Conservation (phyloP, 2,113 vertebrate genomes). For the Perognathus longimembris region DNA sequence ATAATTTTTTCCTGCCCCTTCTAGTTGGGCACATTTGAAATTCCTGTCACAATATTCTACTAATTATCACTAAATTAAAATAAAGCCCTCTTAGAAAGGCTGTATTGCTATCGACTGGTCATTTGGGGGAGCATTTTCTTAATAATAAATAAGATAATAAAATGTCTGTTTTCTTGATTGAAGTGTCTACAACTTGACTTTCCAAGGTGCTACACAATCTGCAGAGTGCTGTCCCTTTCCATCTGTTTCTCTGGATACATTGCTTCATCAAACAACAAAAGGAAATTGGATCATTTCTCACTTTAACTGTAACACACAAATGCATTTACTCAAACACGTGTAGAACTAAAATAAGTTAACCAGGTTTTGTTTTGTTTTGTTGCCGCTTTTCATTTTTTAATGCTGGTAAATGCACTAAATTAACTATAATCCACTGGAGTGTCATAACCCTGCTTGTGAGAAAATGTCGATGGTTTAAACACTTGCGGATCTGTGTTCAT, state of each 20-base stretch:
- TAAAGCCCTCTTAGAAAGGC: neutral
- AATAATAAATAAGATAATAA: too few relatives aligned
- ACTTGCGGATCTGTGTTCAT: neutral
- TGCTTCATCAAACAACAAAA: neutral
- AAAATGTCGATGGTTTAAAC: neutral
- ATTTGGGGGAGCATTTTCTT: conserved; percentile 4
- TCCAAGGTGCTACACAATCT: neutral
- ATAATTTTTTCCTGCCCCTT: conserved; percentile 41
- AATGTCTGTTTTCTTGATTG: neutral
- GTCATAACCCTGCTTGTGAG: neutral
- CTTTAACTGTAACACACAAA: neutral
- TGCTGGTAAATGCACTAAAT: neutral
- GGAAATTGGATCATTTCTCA: neutral
- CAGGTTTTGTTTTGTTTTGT: neutral
- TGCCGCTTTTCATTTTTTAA: neutral
- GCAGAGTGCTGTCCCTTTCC: neutral
- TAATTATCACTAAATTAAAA: conserved; percentile 1
- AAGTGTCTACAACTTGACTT: neutral
- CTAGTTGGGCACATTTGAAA: conserved; percentile 16
- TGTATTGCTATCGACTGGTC: neutral
- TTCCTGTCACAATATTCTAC: conserved; percentile 28
- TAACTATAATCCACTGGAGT: neutral
- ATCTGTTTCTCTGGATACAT: neutral
- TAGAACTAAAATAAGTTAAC: conserved; percentile 36
- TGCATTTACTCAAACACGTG: neutral